Percentiles rank a stretch among this genome's conserved stretches.
phyloP scores from a whole-genome alignment of 2,888 invertebrate species.

The Drosophila helvetica region DNA sequence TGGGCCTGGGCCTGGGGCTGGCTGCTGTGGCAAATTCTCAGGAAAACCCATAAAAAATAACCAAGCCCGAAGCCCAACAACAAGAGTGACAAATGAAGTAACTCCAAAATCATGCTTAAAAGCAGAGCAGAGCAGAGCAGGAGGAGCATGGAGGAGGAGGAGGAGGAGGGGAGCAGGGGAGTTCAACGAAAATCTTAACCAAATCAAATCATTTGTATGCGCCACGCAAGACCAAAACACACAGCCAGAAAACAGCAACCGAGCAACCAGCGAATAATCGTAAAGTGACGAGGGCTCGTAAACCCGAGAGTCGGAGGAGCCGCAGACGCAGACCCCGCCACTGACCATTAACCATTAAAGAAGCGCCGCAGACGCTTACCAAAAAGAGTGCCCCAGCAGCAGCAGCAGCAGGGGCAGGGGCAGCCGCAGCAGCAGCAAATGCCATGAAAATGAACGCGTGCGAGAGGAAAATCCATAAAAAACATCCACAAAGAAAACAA shows the following conservation, averaged over 20 bases:
- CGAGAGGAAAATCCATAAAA: conserved; percentile 45
- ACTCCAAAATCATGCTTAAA: conserved; percentile 69
- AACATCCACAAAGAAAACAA: conserved; percentile 16
- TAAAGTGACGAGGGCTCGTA: conserved; percentile 76
- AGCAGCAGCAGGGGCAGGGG: not conserved
- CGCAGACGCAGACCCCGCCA: not conserved
- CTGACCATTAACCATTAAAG: conserved; percentile 54
- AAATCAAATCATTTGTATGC: conserved; percentile 83
- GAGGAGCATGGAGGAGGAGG: not conserved
- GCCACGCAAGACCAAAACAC: conserved; percentile 75
- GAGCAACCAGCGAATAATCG: conserved; percentile 64
- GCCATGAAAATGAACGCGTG: conserved; percentile 46
- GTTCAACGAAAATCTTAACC: conserved; percentile 65
- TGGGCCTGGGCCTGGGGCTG: conserved; percentile 19
- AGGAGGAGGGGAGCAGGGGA: conserved; percentile 31
- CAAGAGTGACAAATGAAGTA: conserved; percentile 78
- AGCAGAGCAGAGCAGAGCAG: conserved; percentile 59
- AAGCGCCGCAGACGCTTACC: conserved; percentile 42
- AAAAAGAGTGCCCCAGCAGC: conserved; percentile 7
- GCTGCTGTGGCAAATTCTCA: conserved; percentile 66
- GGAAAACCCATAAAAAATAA: conserved; percentile 72
- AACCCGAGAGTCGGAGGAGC: conserved; percentile 63
- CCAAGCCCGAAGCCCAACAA: conserved; percentile 32
- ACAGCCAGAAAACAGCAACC: conserved; percentile 5
- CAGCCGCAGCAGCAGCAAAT: not conserved